Base-by-base conservation (phyloP, 2,113 vertebrate species). In the Okapia johnstoni region DNA sequence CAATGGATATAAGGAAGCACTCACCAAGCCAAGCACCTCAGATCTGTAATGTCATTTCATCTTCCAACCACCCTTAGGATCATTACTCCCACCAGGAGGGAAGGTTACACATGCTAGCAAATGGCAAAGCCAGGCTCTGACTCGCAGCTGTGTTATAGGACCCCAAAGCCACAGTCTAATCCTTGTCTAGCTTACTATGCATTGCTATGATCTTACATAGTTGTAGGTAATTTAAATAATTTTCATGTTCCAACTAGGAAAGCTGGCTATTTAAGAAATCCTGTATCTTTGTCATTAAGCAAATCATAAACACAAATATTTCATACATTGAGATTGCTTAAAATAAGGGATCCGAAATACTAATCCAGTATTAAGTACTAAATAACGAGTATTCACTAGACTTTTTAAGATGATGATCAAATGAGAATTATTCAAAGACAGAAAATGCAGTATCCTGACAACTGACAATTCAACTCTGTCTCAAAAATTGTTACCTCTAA, bases 281-380 rank as follows among this genome's bases (percentile, higher is more conserved):
- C 11, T 6, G 0, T 63, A 43, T 81, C 54, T 84, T 91, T 93
- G 92, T 90, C 55, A 92, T 89, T 93, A 93, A 86, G 17, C 33
- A 94, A 90, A 83, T 95, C 88, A 94, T 93, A 93, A 95, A 93
- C 23, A 55, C 48, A 90, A 80, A 76, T 73, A 84, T 85, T 96
- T 93, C 60, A 88, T 33, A 86, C 2, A n/a, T 0, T 90, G 46
- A 86, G 14, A 66, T 76, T 94, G 28, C 25, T 87, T 93, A 84
- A 88, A 81, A 95, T 88, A 36, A 96, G 94, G 28, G 40, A 91
- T 17, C 23, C 2, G 0, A 76, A 76, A 76, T 25, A 73, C 21
- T 43, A 76, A 43, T 43, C 14, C 14, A 43, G 70, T 76, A 76
- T 43, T 76, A 40, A 40, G n/a, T 40, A 40, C 36, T 40, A 73